Evolutionary conservation across 2,797 vertebrate species (phyloP), one percentile per base, ranked within the genome.

Genomic region (Leucoraja ocellata): DNA sequence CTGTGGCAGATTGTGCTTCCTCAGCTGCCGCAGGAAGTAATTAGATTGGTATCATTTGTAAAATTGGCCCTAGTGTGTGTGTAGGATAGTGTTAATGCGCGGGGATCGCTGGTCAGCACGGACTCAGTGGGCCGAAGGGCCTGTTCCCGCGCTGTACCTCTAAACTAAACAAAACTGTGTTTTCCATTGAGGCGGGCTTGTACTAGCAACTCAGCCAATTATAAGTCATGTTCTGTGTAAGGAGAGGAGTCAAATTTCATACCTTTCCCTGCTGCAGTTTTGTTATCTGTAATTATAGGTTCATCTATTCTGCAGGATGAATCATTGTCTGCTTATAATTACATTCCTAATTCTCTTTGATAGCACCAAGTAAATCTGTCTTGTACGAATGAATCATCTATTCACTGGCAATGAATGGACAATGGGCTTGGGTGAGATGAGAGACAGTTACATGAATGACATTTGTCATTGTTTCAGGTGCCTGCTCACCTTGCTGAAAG

Each of bases 301-400:
- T 25, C 83, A 61, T 54, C 46, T 86, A 61, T 86, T 86, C 83
- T 28, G 83, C 58, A 86, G 83, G n/a, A 63, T 86, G 54, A 86
- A 86, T 86, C 83, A 58, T 86, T 86, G 83, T 86, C 23, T 61
- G 54, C 83, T 13, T 86, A 63, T 86, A 86, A 86, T 86, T 86
- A 86, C 83, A 86, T 86, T 86, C 58, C 10, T n/a, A 63, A 61
- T 63, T 61, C 83, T 86, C 46, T 86, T 86, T 86, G 83, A 86
- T 86, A n/a, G 83, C 54, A 61, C 83, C 83, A 86, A 86, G 54
- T 86, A 61, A 61, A 86, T 86, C 54, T n/a, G 58, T 86, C 83
- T 25, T 86, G 23, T 61, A 86, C 2, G 83, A 86, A 86, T 86
- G 63, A 86, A 86, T 86, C 83, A 86, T 63, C 54, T 58, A 63